Base-by-base conservation (phyloP, 37 sponge, comb jelly and placozoan species). In the Beroe ovata region DNA sequence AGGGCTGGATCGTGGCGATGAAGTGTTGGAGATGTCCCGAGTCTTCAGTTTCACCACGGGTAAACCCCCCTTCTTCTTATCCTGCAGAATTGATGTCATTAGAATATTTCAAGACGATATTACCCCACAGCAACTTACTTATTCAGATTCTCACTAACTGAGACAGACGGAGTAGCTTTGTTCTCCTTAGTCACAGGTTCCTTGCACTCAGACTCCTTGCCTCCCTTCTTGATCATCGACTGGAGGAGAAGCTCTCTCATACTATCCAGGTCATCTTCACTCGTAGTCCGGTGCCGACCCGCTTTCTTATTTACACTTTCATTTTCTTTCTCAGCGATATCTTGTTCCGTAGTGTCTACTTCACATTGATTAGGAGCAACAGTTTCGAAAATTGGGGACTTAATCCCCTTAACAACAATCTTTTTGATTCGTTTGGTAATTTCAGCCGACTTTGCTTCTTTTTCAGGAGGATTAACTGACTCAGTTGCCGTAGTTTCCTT, bases 191-290 rank as follows among this genome's bases (percentile, higher is more conserved):
- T 16, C 54, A 47, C 54, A 47, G 54, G 54, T 16, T 6, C 54
- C 54, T 11, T 6, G 11, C 54, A 16, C 11, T 47, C 54, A 47
- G 54, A 47, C 54, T 47, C 54, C 54, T 47, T 47, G 54, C 6
- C 11, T 47, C 35, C 38, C 33, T 77, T 77, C 47, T 20, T 77
- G 41, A 77, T 77, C 84, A 77, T 77, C 1, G 84, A 77, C 47
- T 77, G 84, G 4, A 77, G 71, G 23, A 77, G 84, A 4, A 77
- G 42, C 22, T 77, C 84, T 29, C 84, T 77, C 84, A 77, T 77
- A 19, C 54, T 35, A 23, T 77, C 54, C 21, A 77, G 22, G 22
- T 77, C 84, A 4, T 77, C 84, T 42, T 39, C 54, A n/a, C 84
- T 42, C 18, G 33, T 77, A 8, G 25, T 66, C 1, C 84, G 84